phyloP scores from a whole-genome alignment of 2,888 invertebrate species.

The Nesidiocoris tenuis region DNA sequence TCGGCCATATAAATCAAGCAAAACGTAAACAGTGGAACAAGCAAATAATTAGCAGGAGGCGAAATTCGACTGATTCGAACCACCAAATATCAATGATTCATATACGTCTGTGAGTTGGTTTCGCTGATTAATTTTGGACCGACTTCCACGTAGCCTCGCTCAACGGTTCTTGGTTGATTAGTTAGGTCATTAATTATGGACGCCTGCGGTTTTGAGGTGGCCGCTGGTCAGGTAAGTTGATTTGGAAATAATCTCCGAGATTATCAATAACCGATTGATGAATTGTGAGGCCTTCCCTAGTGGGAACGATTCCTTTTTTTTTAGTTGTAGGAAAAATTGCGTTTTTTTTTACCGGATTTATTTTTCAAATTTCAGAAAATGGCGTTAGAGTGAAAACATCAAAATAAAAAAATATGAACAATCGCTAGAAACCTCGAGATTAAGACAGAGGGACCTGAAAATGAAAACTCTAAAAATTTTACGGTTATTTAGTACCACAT shows the following conservation, averaged over 20 bases:
- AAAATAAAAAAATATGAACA: too few relatives aligned
- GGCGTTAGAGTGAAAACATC: too few relatives aligned
- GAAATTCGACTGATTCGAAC: slow-evolving; percentile 30
- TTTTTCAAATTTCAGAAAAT: too few relatives aligned
- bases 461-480: too few relatives aligned
- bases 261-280: too few relatives aligned
- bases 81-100: slow-evolving; percentile 25
- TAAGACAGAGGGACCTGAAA: too few relatives aligned
- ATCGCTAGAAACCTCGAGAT: too few relatives aligned
- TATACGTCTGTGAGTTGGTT: neutral
- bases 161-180: slow-evolving; percentile 15
- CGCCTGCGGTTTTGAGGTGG: neutral
- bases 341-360: too few relatives aligned
- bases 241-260: neutral
- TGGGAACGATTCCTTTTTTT: too few relatives aligned
- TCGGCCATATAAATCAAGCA: slow-evolving; percentile 20
- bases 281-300: too few relatives aligned
- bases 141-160: neutral
- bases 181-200: slow-evolving; percentile 20
- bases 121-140: slow-evolving; percentile 25
- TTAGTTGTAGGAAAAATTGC: too few relatives aligned
- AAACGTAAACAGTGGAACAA: slow-evolving; percentile 26
- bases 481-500: too few relatives aligned
- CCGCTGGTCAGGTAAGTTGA: neutral
- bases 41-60: slow-evolving; percentile 17